Conservation (phyloP, 2,888 invertebrate species). For the Leucania comma region DNA sequence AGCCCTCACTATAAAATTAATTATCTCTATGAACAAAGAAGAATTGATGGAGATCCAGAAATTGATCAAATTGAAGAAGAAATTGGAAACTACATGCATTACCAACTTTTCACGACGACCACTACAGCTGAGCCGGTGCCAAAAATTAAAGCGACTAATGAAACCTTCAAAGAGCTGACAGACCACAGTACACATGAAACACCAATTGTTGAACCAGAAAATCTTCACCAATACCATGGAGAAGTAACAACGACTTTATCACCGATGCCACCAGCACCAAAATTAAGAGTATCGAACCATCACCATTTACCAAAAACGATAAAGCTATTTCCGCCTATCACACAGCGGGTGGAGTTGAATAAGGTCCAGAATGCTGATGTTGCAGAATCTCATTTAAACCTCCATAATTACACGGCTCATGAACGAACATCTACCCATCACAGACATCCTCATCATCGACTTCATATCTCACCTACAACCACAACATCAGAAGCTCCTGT, state of each 20-base stretch:
- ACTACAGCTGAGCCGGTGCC: conserved; percentile 56
- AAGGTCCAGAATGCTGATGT: conserved; percentile 24
- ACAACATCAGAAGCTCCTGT: conserved; percentile 2
- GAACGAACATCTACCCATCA: background rate
- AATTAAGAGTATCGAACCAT: background rate
- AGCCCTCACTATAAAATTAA: conserved; percentile 67
- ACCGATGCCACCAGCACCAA: conserved; percentile 21
- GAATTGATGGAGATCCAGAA: conserved; percentile 70
- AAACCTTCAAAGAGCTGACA: conserved; percentile 11
- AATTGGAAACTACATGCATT: conserved; percentile 69
- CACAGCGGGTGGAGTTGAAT: conserved; percentile 64
- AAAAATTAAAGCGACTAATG: background rate
- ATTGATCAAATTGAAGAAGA: conserved; percentile 74
- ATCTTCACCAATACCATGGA: background rate
- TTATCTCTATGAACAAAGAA: conserved; percentile 72
- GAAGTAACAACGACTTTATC: conserved; percentile 16
- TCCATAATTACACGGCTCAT: conserved; percentile 15
- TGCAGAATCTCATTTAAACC: conserved; percentile 24
- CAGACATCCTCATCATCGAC: conserved; percentile 9
- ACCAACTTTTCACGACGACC: conserved; percentile 61
- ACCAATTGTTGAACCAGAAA: background rate
- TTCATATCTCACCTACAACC: conserved; percentile 7
- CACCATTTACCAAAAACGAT: conserved; percentile 31
- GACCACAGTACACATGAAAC: background rate
- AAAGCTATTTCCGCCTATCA: conserved; percentile 58